A percentile compares a stretch with the other conserved stretches of the same genome.
Evolutionary conservation across 2,113 vertebrate genomes (phyloP).

Genomic region (Scophthalmus maximus): DNA sequence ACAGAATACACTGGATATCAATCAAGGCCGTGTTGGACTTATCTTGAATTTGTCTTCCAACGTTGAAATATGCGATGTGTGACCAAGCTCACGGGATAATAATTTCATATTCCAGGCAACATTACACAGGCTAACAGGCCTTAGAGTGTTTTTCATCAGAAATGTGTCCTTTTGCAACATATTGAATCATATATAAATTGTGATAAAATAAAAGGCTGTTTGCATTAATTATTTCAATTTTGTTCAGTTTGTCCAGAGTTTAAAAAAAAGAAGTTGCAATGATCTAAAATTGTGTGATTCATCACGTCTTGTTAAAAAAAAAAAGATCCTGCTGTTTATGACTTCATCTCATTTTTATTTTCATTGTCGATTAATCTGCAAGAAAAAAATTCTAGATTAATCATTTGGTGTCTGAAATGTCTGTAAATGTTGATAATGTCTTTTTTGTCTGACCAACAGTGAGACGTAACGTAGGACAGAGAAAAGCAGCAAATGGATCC

Average conservation of each 20-base stretch:
- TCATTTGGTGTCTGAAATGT: not conserved
- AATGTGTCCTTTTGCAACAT: not conserved
- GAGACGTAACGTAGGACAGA: too few species aligned
- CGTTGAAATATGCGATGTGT: conserved; percentile 28
- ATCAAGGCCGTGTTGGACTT: conserved; percentile 10
- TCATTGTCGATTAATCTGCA: not conserved
- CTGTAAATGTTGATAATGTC: not conserved
- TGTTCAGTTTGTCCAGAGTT: not conserved
- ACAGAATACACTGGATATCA: conserved; percentile 27
- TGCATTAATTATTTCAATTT: not conserved
- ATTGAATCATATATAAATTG: not conserved
- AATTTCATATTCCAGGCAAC: conserved; percentile 11
- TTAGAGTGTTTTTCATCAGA: not conserved
- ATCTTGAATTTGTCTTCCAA: not conserved
- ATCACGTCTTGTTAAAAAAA: not conserved
- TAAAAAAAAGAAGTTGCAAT: not conserved
- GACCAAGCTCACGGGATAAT: not conserved
- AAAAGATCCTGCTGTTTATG: not conserved
- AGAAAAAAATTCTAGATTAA: not conserved
- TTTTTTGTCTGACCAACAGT: too few species aligned
- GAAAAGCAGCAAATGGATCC: too few species aligned
- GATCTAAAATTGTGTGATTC: not conserved
- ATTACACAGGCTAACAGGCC: not conserved
- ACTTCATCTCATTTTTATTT: not conserved
- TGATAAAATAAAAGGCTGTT: not conserved